Conservation (phyloP, 2,797 vertebrate species). For the Scyliorhinus canicula region DNA sequence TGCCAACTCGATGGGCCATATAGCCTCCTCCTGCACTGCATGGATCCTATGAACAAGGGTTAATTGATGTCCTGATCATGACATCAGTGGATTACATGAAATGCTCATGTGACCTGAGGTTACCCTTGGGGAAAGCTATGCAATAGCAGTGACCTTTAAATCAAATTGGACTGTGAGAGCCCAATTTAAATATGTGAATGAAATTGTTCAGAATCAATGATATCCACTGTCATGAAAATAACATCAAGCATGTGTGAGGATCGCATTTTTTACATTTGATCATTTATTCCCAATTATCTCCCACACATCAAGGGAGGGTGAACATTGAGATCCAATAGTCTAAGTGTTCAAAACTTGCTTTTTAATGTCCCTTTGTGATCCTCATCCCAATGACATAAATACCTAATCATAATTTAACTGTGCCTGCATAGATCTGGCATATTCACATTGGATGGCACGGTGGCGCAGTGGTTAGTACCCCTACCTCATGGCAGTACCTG, state of each 20-base stretch:
- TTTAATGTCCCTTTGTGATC: not conserved
- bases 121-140: not conserved
- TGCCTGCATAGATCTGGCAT: not conserved
- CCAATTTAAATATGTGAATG: not conserved
- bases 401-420: not conserved
- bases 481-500: too few species aligned
- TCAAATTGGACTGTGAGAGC: not conserved
- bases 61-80: not conserved
- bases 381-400: not conserved
- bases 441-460: too few species aligned
- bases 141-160: not conserved
- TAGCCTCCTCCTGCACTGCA: too few species aligned
- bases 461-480: too few species aligned
- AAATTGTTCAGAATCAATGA: not conserved
- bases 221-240: not conserved
- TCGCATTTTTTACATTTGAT: not conserved
- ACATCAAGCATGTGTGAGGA: not conserved
- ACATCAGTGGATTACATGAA: not conserved
- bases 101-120: not conserved
- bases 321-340: not conserved
- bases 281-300: not conserved
- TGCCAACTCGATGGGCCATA: too few species aligned
- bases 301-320: not conserved
- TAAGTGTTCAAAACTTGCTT: not conserved
- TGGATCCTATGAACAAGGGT: too few species aligned